Percentiles rank a stretch among this genome's conserved stretches.
Evolutionary conservation across 2,113 vertebrate species (phyloP).

Genomic region (Ochotona curzoniae): DNA sequence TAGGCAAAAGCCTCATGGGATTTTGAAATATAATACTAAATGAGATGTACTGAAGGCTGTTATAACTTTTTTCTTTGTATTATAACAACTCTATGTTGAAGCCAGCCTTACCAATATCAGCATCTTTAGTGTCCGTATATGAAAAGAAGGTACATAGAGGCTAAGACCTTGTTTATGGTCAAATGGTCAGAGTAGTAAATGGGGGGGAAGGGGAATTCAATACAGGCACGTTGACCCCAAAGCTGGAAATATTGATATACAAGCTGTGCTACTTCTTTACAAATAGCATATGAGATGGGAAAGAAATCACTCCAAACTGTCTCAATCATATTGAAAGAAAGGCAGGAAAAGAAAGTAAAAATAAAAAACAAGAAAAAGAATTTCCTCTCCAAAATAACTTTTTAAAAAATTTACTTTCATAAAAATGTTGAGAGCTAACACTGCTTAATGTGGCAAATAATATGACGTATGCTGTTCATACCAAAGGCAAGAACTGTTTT

Average conservation of each 20-base stretch:
- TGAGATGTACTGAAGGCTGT: not conserved
- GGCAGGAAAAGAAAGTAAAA: conserved; percentile 31
- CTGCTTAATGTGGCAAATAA: not conserved
- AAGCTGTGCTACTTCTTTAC: not conserved
- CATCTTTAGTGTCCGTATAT: not conserved
- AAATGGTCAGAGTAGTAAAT: not conserved
- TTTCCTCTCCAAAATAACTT: not conserved
- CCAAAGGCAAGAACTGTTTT: conserved; percentile 17
- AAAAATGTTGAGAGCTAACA: conserved; percentile 1
- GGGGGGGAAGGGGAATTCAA: conserved; percentile 1
- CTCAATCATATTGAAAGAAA: conserved; percentile 48
- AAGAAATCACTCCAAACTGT: not conserved
- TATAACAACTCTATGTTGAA: not conserved
- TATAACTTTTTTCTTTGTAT: not conserved
- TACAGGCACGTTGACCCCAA: not conserved
- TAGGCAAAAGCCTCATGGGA: not conserved
- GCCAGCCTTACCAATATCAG: not conserved
- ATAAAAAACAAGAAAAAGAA: not conserved
- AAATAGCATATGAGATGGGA: not conserved
- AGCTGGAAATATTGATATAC: not conserved
- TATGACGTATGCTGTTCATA: not conserved
- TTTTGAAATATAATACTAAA: conserved; percentile 21
- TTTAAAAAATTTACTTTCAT: conserved; percentile 53
- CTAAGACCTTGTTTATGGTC: not conserved
- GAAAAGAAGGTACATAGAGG: not conserved